Evolutionary conservation across 1,140 invertebrate species (phyloP), one percentile per base, ranked within the genome.

Genomic region (Anastrepha obliqua): DNA sequence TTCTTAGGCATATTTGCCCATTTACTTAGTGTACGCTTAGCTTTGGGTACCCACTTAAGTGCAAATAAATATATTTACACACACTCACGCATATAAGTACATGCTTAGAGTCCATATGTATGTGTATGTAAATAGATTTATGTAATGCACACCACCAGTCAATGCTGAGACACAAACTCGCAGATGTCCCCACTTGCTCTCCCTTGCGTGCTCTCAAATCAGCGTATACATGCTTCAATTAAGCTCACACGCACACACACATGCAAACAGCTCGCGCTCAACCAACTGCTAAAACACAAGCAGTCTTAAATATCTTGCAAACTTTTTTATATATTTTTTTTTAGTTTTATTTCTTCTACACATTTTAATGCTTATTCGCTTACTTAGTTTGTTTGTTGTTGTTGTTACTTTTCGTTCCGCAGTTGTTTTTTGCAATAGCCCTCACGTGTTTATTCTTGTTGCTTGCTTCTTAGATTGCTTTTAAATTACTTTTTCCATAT

Each of bases 401-500:
- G 67, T 74, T 74, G 42, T 74, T 44, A 42, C 42, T 55, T 42
- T 74, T 6, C 42, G 42, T 74, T 44, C 42, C 39, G 67, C 3
- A 74, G 44, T 47, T 62, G 11, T 5, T 74, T 74, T 5, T 74
- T 74, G 39, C 42, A 74, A 47, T 74, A 74, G 67, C 13, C 42
- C 67, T 44, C 67, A n/a, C 67, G 5, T 47, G 2, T 47, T 44
- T 7, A 44, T 74, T 7, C 42, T 47, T 74, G 67, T 44, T 85
- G 51, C 44, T 85, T 85, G 17, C 81, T 85, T 85, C 81, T 59
- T 85, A 85, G 81, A 85, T 85, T 58, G 81, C 81, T 85, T 85
- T 85, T 85, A 85, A 85, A 85, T 85, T 85, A 59, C 81, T 85
- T 85, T 59, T 44, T 29, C 51, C 59, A 47, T 74, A n/a, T 74